A percentile compares a stretch with the other conserved stretches of the same genome.
phyloP scores from a whole-genome alignment of 2,113 vertebrate species.

The Epinephelus lanceolatus region DNA sequence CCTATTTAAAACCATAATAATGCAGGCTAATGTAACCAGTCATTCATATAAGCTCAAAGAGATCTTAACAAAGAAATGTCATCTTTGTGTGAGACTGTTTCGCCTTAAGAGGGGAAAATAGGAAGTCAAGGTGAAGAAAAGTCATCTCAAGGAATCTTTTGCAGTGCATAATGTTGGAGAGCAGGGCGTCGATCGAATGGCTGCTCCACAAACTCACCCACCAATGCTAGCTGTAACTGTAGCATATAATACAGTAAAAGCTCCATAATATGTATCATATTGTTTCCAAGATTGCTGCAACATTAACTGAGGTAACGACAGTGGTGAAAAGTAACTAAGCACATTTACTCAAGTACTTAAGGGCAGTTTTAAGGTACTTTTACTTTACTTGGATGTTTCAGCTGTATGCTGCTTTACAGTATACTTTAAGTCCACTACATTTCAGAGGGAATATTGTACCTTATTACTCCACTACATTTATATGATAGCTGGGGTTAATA shows the following conservation, averaged over 20 bases:
- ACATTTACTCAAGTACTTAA: background rate
- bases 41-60: constrained; percentile 42
- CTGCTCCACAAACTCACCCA: background rate
- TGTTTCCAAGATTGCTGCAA: background rate
- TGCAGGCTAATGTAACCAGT: constrained; percentile 58
- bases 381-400: background rate
- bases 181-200: constrained; percentile 15
- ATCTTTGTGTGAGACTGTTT: constrained; percentile 27
- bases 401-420: background rate
- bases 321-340: background rate
- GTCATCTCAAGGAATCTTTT: constrained; percentile 41
- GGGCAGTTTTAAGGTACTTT: background rate
- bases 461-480: background rate
- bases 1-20: constrained; percentile 71
- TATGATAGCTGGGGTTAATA: background rate
- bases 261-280: background rate
- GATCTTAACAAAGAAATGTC: constrained; percentile 32
- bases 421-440: background rate
- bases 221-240: background rate
- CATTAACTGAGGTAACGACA: background rate
- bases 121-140: constrained; percentile 46
- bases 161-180: constrained; percentile 6
- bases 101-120: constrained; percentile 22
- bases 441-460: background rate
- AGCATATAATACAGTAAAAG: background rate